Evolutionary conservation across 2,113 vertebrate species (phyloP).

Genomic region (Irena cyanogastra): DNA sequence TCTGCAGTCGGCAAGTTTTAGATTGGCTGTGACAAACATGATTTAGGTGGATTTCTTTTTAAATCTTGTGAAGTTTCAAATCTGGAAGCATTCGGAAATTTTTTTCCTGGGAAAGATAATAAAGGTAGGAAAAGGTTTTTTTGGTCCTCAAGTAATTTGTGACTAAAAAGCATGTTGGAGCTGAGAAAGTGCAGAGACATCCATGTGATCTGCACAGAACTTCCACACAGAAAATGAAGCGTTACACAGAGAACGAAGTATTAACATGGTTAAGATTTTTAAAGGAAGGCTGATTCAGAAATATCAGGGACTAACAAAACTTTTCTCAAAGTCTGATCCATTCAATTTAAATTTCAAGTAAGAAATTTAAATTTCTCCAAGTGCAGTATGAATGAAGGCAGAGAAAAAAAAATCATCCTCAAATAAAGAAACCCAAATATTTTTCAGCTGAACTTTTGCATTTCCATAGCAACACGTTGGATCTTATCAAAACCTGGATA

Average conservation of each 20-base stretch:
- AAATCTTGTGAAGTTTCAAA: neutral
- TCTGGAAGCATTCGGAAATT: neutral
- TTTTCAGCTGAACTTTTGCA: neutral
- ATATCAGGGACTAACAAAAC: neutral
- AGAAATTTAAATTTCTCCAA: neutral
- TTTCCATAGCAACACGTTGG: neutral
- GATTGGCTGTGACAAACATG: fast-evolving
- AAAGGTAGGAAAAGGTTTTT: neutral
- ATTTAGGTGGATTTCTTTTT: neutral
- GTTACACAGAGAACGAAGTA: neutral
- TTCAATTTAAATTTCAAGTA: no score
- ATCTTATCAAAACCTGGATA: neutral
- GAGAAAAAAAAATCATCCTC: neutral
- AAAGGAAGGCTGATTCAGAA: neutral
- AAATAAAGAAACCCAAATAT: neutral
- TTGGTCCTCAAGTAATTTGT: neutral
- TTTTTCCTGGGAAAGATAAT: neutral
- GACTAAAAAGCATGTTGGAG: neutral
- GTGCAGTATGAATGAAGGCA: neutral
- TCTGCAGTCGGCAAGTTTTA: neutral
- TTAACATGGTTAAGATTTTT: neutral
- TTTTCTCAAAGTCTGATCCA: neutral
- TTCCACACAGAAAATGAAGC: neutral
- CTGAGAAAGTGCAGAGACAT: neutral
- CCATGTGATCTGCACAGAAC: neutral